Conservation (phyloP, 2,797 vertebrate genomes). For the Onychomys torridus region DNA sequence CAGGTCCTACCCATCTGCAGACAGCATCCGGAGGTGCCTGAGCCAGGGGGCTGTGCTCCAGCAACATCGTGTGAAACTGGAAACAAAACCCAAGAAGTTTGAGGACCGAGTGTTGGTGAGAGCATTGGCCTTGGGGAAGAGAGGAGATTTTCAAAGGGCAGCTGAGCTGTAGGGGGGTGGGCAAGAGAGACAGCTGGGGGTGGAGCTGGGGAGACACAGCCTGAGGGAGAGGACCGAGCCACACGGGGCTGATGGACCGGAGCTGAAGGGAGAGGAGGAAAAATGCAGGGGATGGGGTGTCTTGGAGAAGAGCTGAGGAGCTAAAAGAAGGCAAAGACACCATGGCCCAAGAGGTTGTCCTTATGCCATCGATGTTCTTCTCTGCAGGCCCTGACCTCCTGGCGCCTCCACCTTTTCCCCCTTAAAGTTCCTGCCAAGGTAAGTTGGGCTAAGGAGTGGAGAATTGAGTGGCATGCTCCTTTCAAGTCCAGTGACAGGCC, state of each 20-base stretch:
- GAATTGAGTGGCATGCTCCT: background rate
- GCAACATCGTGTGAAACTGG: conserved; percentile 92
- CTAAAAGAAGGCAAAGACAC: background rate
- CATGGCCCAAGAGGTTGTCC: background rate
- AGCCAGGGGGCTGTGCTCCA: conserved; percentile 92
- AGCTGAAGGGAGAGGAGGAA: background rate
- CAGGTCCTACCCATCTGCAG: conserved; percentile 83
- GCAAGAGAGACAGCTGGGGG: background rate
- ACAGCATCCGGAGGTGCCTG: conserved; percentile 93
- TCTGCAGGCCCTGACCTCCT: conserved; percentile 92
- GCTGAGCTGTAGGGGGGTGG: background rate
- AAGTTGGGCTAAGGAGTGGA: conserved; percentile 54
- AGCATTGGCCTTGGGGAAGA: background rate
- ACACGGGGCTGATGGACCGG: background rate
- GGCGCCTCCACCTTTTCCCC: conserved; percentile 94
- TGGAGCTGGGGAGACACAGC: background rate
- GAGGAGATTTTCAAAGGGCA: background rate
- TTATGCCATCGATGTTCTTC: background rate
- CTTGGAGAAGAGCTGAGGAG: background rate
- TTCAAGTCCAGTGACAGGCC: background rate
- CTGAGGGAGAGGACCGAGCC: background rate
- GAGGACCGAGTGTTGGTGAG: conserved; percentile 95
- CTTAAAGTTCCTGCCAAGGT: conserved; percentile 95
- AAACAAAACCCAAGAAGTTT: conserved; percentile 92
- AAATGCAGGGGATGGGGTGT: background rate